phyloP scores from a whole-genome alignment of 2,113 vertebrate genomes.

The Tragulus kanchil region DNA sequence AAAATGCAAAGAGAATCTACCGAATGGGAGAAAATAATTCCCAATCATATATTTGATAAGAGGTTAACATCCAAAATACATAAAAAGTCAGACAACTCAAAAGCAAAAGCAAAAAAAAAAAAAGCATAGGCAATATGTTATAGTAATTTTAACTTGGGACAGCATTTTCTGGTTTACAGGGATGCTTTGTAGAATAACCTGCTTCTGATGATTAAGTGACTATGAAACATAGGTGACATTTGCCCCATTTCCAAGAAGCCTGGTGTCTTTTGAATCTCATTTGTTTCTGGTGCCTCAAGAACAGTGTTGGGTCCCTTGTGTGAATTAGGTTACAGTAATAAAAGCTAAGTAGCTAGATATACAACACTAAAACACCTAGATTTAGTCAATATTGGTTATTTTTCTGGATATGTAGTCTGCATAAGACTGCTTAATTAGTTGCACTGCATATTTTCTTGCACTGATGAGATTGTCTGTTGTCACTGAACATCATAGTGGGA shows the following conservation, averaged over 20 bases:
- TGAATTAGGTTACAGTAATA: constrained; percentile 2
- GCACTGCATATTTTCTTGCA: neutral
- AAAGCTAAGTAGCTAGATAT: neutral
- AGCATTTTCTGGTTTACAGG: neutral
- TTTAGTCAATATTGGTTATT: neutral
- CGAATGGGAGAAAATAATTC: neutral
- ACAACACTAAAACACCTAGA: neutral
- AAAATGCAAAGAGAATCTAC: neutral
- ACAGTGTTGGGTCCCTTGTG: neutral
- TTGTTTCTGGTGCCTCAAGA: neutral
- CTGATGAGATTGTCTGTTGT: neutral
- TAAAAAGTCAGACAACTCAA: neutral
- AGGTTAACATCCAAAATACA: neutral
- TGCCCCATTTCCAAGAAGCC: neutral
- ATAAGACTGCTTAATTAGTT: neutral
- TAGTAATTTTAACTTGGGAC: neutral
- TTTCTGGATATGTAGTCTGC: neutral
- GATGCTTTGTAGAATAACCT: neutral
- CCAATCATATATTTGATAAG: neutral
- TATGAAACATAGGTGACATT: neutral
- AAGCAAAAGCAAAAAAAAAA: neutral
- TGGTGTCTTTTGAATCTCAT: neutral
- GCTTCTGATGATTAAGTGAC: neutral
- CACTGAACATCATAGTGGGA: neutral
- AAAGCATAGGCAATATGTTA: neutral